Conservation (phyloP, 2,888 invertebrate genomes). For the Cotesia congregata region DNA sequence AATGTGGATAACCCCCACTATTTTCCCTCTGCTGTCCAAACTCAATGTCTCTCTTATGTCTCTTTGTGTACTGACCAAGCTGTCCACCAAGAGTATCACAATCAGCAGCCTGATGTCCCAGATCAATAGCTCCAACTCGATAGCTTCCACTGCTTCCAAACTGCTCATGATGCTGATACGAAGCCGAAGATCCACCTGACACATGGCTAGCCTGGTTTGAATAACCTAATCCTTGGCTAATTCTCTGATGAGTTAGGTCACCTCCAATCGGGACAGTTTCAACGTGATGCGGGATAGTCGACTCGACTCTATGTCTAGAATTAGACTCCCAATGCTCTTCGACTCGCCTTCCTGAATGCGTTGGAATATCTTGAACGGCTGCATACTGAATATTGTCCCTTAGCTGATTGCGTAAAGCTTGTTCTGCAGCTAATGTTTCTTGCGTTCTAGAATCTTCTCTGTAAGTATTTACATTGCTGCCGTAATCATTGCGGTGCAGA, state of each 20-base stretch:
- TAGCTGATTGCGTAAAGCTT: not conserved
- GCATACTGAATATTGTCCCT: constrained; percentile 16
- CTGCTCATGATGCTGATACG: constrained; percentile 14
- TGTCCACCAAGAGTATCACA: constrained; percentile 10
- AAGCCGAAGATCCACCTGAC: constrained; percentile 20
- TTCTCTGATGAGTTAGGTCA: constrained; percentile 26
- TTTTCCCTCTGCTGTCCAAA: constrained; percentile 41
- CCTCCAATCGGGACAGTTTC: constrained; percentile 21
- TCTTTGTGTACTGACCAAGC: constrained; percentile 39
- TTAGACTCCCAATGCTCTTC: constrained; percentile 52
- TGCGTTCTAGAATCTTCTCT: not conserved
- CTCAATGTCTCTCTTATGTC: constrained; percentile 53
- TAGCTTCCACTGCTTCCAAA: constrained; percentile 36
- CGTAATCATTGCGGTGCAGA: not conserved
- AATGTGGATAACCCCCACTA: not conserved
- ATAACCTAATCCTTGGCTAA: constrained; percentile 9
- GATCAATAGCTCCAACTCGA: constrained; percentile 39
- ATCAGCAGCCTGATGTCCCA: constrained; percentile 37
- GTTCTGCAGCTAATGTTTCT: not conserved
- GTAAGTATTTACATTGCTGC: not conserved
- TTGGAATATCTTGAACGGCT: constrained; percentile 5
- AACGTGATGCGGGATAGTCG: constrained; percentile 33
- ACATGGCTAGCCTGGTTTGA: not conserved
- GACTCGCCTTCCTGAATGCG: constrained; percentile 43
- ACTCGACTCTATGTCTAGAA: constrained; percentile 45